phyloP scores from a whole-genome alignment of 2,113 vertebrate genomes.

The Eulemur rufifrons region DNA sequence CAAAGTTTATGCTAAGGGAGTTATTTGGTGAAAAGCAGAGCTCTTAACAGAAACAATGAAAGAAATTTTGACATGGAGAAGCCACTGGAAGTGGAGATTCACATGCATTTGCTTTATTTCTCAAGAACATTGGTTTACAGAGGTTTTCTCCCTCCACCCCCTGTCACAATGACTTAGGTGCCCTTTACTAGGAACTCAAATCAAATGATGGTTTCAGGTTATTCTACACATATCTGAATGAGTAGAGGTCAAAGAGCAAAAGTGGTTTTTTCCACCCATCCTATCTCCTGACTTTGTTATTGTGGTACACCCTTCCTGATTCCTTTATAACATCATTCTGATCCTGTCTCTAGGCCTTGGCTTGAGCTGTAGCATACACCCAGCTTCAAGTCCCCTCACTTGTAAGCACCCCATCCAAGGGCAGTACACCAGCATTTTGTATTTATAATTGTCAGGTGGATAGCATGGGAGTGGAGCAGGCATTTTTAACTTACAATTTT shows the following conservation, averaged over 20 bases:
- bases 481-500: neutral
- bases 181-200: neutral
- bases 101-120: neutral
- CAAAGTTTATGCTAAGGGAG: slow-evolving; percentile 49
- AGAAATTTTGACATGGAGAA: slow-evolving; percentile 11
- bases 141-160: neutral
- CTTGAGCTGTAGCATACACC: neutral
- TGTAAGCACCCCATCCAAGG: neutral
- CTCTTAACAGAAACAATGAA: neutral
- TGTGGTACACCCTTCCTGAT: neutral
- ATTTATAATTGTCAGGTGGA: neutral
- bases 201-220: neutral
- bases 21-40: slow-evolving; percentile 34
- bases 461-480: neutral
- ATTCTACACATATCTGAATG: neutral
- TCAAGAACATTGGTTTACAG: neutral
- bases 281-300: neutral
- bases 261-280: neutral
- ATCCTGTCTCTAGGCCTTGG: neutral
- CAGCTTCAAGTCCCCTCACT: neutral
- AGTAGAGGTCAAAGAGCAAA: neutral
- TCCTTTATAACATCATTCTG: neutral
- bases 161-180: neutral
- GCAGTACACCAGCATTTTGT: neutral
- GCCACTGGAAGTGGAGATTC: neutral